Conservation (phyloP, 2,113 vertebrate genomes). For the Trachemys scripta region DNA sequence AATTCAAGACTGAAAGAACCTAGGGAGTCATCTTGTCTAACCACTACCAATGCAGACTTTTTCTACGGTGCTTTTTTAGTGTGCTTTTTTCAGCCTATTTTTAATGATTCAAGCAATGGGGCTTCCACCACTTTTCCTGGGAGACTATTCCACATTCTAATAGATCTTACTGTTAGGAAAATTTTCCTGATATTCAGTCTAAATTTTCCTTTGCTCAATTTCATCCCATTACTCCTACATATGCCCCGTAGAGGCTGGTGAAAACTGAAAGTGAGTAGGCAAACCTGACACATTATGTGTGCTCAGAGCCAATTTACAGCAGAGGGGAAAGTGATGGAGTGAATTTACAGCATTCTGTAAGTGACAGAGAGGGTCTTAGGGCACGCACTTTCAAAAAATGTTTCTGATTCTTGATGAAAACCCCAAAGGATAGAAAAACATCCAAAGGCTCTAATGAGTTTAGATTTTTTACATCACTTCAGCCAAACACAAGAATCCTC, state of each 20-base stretch:
- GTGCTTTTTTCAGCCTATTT: not conserved
- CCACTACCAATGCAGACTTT: not conserved
- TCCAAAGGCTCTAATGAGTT: conserved; percentile 65
- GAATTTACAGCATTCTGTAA: conserved; percentile 77
- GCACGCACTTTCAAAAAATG: conserved; percentile 72
- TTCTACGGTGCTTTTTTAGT: not conserved
- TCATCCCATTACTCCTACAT: conserved; percentile 76
- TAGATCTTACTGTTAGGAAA: conserved; percentile 76
- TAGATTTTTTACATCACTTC: conserved; percentile 28
- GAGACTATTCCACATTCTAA: conserved; percentile 74
- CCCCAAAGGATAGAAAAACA: conserved; percentile 59
- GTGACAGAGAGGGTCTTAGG: conserved; percentile 72
- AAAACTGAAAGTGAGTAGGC: conserved; percentile 77
- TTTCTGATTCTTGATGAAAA: conserved; percentile 76
- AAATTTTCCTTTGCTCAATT: conserved; percentile 78
- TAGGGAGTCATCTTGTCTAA: not conserved
- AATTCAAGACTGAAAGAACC: not conserved
- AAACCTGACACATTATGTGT: conserved; percentile 74
- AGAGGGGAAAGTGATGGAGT: conserved; percentile 71
- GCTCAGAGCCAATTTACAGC: conserved; percentile 78
- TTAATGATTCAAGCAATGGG: not conserved
- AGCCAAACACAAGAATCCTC: conserved; percentile 32
- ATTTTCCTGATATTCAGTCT: conserved; percentile 73
- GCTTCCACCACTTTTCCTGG: conserved; percentile 67
- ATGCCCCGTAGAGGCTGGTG: conserved; percentile 73